A percentile compares a stretch with the other conserved stretches of the same genome.
Evolutionary conservation across 2,888 invertebrate genomes (phyloP).

Genomic region (Standfussiana lucernea): DNA sequence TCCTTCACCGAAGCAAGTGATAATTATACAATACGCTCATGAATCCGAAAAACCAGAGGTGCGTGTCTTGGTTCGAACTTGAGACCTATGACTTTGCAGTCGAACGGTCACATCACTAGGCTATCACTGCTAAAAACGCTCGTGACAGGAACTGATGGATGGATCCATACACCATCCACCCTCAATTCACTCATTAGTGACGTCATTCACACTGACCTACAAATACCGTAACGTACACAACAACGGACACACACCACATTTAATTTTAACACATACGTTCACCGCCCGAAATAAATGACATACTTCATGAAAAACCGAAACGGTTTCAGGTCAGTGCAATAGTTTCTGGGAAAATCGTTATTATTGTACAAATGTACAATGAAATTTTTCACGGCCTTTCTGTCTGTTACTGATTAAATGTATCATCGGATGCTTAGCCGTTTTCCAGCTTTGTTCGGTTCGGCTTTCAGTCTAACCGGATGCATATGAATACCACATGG

Average conservation of each 20-base stretch:
- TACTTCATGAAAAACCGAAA: slow-evolving; percentile 70
- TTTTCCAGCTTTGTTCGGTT: not conserved
- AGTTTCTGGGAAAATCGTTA: slow-evolving; percentile 46
- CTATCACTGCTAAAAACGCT: too few species aligned
- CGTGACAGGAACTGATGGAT: too few species aligned
- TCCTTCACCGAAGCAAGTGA: too few species aligned
- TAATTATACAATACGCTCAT: too few species aligned
- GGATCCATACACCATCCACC: too few species aligned
- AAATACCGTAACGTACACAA: slow-evolving; percentile 46
- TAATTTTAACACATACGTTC: slow-evolving; percentile 71
- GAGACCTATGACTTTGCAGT: too few species aligned
- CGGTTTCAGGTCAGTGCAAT: slow-evolving; percentile 66
- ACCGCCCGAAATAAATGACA: slow-evolving; percentile 75
- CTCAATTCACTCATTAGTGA: not conserved
- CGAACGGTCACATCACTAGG: too few species aligned
- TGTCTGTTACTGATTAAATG: not conserved
- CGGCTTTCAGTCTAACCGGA: too few species aligned
- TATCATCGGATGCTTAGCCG: not conserved
- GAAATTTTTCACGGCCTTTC: slow-evolving; percentile 32
- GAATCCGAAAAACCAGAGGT: too few species aligned
- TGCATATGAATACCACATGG: too few species aligned
- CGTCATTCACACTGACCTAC: not conserved
- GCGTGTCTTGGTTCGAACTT: too few species aligned
- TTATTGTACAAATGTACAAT: slow-evolving; percentile 12
- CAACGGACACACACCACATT: slow-evolving; percentile 59